These are phyloP conservation scores for Anoura caudifer DNA, from an alignment of 2,113 vertebrate species.

Conservation along the genomic window DNA sequence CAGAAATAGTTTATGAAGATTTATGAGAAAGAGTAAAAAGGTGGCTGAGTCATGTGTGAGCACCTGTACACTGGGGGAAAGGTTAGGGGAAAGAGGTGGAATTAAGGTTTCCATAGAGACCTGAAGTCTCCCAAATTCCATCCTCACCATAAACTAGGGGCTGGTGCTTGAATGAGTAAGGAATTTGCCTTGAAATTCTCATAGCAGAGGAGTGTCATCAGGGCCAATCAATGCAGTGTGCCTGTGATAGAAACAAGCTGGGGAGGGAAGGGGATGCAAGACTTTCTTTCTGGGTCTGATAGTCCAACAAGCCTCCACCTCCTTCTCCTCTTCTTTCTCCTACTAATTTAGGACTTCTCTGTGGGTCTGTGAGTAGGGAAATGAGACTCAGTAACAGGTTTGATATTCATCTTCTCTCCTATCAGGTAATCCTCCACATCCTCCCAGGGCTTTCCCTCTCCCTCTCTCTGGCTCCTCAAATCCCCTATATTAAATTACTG, in stretches of 20 bases:
- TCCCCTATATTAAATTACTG: conserved; percentile 68
- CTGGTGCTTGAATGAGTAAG: not conserved
- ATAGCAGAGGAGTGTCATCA: not conserved
- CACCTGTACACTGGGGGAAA: not conserved
- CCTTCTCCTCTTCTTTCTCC: not conserved
- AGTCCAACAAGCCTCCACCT: too few species aligned
- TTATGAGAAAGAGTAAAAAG: not conserved
- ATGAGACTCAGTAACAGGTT: conserved; percentile 62
- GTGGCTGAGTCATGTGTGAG: not conserved
- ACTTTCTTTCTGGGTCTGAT: not conserved
- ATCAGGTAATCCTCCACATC: not conserved
- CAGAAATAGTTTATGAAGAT: not conserved
- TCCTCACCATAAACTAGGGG: not conserved
- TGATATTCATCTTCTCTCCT: conserved; percentile 60
- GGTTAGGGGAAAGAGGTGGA: not conserved
- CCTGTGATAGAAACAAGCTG: not conserved
- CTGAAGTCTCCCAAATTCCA: not conserved
- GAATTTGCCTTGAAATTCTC: not conserved
- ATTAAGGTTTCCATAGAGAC: not conserved
- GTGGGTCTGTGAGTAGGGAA: conserved; percentile 37
- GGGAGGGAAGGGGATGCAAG: not conserved
- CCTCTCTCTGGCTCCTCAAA: conserved; percentile 44
- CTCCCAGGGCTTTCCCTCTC: not conserved
- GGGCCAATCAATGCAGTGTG: not conserved
- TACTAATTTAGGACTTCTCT: not conserved